Evolutionary conservation across 2,888 invertebrate species (phyloP).

Genomic region (Drosophila ustulata): DNA sequence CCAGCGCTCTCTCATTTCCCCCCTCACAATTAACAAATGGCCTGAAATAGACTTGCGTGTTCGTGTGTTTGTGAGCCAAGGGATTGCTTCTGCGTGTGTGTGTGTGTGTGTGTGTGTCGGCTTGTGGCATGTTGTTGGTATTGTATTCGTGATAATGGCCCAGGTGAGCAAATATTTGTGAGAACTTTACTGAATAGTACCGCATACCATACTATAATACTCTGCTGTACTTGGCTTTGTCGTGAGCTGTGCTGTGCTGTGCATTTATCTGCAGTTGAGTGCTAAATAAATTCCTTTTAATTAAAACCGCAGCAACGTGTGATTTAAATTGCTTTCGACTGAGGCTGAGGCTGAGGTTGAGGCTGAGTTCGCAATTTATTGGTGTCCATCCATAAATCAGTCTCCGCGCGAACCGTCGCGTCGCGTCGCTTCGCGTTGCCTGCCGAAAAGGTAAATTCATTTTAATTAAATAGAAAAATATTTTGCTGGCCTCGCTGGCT

Average conservation of each 20-base stretch:
- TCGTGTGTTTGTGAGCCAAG: slow-evolving; percentile 12
- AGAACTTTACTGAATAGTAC: slow-evolving; percentile 21
- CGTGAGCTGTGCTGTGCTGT: slow-evolving; percentile 42
- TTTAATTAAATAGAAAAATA: slow-evolving; percentile 81
- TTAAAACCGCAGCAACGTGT: slow-evolving; percentile 78
- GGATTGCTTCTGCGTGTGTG: slow-evolving; percentile 1
- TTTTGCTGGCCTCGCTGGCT: slow-evolving; percentile 57
- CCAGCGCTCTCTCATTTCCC: not conserved
- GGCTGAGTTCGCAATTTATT: slow-evolving; percentile 68
- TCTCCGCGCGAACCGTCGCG: slow-evolving; percentile 18
- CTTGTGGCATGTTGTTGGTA: slow-evolving; percentile 8
- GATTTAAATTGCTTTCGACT: slow-evolving; percentile 72
- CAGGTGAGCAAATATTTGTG: slow-evolving; percentile 49
- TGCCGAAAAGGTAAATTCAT: slow-evolving; percentile 74
- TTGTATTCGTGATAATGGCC: slow-evolving; percentile 17
- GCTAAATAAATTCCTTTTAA: slow-evolving; percentile 79
- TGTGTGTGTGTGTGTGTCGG: slow-evolving; percentile 13
- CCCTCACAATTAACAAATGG: slow-evolving; percentile 64
- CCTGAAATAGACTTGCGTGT: slow-evolving; percentile 53
- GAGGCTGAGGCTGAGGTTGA: slow-evolving; percentile 33
- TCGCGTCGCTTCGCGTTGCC: slow-evolving; percentile 15
- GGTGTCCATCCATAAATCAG: slow-evolving; percentile 74
- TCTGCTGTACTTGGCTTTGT: not conserved
- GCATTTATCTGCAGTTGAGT: slow-evolving; percentile 79
- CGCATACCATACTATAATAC: not conserved